Conservation (phyloP, 2,888 invertebrate genomes). For the Julus scanicus region DNA sequence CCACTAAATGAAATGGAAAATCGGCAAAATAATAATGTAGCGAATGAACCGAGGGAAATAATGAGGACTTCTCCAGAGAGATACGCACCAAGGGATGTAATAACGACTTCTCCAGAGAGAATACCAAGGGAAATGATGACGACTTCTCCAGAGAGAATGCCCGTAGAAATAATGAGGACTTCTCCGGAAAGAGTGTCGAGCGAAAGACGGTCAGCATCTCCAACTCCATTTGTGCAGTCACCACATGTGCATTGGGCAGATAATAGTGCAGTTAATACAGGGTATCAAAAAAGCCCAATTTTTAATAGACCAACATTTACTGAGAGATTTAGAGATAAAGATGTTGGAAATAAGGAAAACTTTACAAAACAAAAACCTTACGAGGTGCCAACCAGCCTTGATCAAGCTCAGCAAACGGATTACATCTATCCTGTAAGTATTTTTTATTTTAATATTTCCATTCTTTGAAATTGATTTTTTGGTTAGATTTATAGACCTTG, state of each 20-base stretch:
- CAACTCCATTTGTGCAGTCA: not conserved
- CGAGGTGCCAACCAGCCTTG: not conserved
- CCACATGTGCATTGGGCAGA: slow-evolving; percentile 9
- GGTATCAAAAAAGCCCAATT: not conserved
- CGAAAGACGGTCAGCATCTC: not conserved
- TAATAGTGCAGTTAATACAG: not conserved
- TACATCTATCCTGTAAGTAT: not conserved
- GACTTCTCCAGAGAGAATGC: not conserved
- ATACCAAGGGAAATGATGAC: not conserved
- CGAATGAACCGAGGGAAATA: not conserved
- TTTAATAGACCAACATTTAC: slow-evolving; percentile 32
- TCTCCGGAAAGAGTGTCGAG: not conserved
- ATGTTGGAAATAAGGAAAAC: not conserved
- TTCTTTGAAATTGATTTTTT: not conserved
- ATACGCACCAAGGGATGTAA: no score
- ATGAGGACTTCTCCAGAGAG: not conserved
- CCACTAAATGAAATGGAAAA: not conserved
- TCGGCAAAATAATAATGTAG: not conserved
- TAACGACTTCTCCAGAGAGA: no score
- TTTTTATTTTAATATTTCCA: not conserved
- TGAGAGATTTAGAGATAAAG: slow-evolving; percentile 24
- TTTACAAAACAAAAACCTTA: not conserved
- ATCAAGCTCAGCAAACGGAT: slow-evolving; percentile 45
- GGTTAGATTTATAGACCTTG: not conserved
- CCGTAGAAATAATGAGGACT: not conserved